These are phyloP conservation scores for Calyptommatus sinebrachiatus DNA, from an alignment of 2,113 vertebrate genomes.

Conservation along the genomic window DNA sequence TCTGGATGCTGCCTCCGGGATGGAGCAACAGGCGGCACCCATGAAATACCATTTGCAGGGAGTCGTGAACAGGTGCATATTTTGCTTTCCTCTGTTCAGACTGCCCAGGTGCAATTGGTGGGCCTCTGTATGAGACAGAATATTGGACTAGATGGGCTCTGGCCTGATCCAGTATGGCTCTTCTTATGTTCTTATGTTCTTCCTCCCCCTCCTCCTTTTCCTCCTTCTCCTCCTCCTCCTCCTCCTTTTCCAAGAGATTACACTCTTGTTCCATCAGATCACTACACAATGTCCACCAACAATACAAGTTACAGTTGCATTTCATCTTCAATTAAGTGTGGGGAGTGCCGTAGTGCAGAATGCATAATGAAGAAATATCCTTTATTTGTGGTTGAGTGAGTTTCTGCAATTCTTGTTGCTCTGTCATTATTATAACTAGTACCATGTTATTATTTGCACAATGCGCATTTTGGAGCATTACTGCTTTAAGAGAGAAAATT, in stretches of 20 bases:
- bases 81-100: no score
- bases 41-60: no score
- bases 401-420: neutral
- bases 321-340: slow-evolving; percentile 51
- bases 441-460: slow-evolving; percentile 6
- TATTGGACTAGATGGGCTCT: no score
- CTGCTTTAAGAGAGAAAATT: slow-evolving; percentile 89
- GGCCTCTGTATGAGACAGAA: no score
- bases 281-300: slow-evolving; percentile 18
- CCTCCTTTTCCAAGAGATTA: neutral
- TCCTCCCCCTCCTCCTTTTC: no score
- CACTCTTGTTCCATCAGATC: slow-evolving; percentile 37
- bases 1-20: no score
- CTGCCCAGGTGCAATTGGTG: no score
- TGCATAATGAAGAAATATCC: slow-evolving; percentile 35
- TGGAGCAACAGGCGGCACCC: no score
- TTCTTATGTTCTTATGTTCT: no score
- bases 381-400: slow-evolving; percentile 37
- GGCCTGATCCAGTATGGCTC: no score
- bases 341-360: neutral
- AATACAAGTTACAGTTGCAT: slow-evolving; percentile 20
- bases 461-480: slow-evolving; percentile 71
- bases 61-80: no score
- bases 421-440: neutral
- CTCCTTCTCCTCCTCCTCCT: no score